Base-by-base conservation (phyloP, 2,888 invertebrate species). In the Noctua fimbriata region DNA sequence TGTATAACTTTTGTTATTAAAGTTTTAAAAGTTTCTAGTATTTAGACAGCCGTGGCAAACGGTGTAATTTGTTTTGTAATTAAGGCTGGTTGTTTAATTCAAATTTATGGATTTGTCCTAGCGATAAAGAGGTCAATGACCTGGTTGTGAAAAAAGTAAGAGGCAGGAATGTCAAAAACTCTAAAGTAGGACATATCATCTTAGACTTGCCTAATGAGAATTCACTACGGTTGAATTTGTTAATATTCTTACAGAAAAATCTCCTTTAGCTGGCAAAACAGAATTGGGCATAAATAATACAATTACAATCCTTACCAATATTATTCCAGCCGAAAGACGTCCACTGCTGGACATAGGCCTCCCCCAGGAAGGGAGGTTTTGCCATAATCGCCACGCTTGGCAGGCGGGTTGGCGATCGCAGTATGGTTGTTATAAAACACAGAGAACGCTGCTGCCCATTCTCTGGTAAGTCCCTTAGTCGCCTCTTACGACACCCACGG, bases 1-100 rank as follows among this genome's bases (percentile, higher is more conserved):
- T 32, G 18, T 24, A 69, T 24, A 69, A 73, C 28, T 81, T 81
- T 81, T 65, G 52, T 44, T 80, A 65, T 72, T 69, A 73, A 63
- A 72, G 55, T 80, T 80, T 72, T 32, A 69, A 69, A 81, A 44
- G 67, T 67, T 67, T 28, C 44, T 28, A 67, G 49, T 81, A 41
- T 69, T 69, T 76, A 69, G 52, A 55, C 28, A 49, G 52, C 44
- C 18, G 55, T 55, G 16, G 47, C 16, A 41, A 47, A 73, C 24
- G 7, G 36, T 55, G 28, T 69, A 60, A 60, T 60, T 82, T 78
- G 36, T 28, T 12, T 36, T 60, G 14, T 60, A 75, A 74, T 69
- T 81, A 60, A 44, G 49, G 5, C n/a, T 71, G 41, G 41, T 28
- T 47, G 24, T 24, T 24, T 81, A 28, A 69, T 76, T 80, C 10